Percentiles rank a stretch among this genome's conserved stretches.
Conservation (phyloP, 2,797 vertebrate species). For the Halcyon smyrnensis region DNA sequence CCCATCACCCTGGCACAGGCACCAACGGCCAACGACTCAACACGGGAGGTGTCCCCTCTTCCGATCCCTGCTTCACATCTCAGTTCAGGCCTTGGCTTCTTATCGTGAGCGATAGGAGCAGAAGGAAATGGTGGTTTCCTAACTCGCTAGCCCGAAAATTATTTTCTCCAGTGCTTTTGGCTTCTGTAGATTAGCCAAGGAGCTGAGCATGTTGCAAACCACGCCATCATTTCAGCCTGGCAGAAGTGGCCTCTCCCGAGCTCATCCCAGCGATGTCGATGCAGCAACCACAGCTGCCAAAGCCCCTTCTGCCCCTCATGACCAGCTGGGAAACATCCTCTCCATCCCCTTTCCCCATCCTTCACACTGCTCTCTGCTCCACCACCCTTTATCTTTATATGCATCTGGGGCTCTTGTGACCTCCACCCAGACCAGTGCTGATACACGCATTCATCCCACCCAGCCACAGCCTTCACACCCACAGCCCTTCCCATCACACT, state of each 20-base stretch:
- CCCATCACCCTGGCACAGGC: neutral
- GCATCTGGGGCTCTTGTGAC: neutral
- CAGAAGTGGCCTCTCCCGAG: neutral
- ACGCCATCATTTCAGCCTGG: neutral
- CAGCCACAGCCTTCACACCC: neutral
- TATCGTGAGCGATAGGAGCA: neutral
- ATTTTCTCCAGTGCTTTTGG: neutral
- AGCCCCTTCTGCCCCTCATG: neutral
- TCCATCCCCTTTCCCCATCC: accelerated
- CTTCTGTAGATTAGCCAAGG: neutral
- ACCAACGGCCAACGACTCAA: neutral
- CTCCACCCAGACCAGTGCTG: neutral
- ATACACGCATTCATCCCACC: accelerated
- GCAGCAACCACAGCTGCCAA: neutral
- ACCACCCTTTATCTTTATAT: neutral
- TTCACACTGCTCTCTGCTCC: neutral
- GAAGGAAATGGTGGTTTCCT: constrained; percentile 20
- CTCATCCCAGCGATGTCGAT: accelerated
- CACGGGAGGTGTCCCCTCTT: neutral
- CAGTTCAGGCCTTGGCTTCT: neutral
- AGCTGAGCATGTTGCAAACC: neutral
- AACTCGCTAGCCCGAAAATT: neutral
- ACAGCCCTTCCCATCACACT: accelerated
- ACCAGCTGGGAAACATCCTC: neutral
- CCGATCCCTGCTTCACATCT: neutral